Conservation (phyloP, 2,797 vertebrate species). For the Hozukius guyotensis region DNA sequence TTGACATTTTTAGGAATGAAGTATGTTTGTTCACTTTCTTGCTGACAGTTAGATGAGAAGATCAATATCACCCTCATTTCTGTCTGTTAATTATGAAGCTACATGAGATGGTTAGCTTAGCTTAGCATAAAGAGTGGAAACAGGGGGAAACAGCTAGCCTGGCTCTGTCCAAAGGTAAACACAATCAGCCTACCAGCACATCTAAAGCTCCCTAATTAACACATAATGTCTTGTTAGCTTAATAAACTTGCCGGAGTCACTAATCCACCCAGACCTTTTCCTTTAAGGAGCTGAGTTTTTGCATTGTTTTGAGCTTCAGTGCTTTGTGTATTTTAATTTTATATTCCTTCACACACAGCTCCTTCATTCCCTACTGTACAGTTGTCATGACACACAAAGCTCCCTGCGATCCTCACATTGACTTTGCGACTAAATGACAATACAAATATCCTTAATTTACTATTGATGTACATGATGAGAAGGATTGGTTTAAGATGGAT, state of each 20-base stretch:
- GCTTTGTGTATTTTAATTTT: background rate
- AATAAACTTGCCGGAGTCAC: background rate
- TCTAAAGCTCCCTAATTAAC: background rate
- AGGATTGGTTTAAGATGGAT: conserved; percentile 39
- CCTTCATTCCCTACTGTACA: background rate
- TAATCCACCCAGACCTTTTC: background rate
- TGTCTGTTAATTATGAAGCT: background rate
- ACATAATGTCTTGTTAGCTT: background rate
- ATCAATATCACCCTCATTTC: background rate
- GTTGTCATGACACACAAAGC: background rate
- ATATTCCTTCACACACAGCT: background rate
- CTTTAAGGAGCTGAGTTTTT: background rate
- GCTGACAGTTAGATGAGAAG: background rate
- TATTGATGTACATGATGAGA: conserved; percentile 41
- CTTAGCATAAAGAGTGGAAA: background rate
- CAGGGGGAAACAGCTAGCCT: background rate
- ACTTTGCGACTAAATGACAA: conserved; percentile 32
- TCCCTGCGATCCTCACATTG: background rate
- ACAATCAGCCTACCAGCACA: background rate
- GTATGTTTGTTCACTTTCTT: background rate
- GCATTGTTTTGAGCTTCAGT: background rate
- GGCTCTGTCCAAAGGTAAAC: background rate
- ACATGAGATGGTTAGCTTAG: background rate
- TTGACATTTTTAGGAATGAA: background rate
- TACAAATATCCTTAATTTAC: conserved; percentile 34